phyloP scores from a whole-genome alignment of 2,888 invertebrate genomes.

The Azorinus chamasolen region DNA sequence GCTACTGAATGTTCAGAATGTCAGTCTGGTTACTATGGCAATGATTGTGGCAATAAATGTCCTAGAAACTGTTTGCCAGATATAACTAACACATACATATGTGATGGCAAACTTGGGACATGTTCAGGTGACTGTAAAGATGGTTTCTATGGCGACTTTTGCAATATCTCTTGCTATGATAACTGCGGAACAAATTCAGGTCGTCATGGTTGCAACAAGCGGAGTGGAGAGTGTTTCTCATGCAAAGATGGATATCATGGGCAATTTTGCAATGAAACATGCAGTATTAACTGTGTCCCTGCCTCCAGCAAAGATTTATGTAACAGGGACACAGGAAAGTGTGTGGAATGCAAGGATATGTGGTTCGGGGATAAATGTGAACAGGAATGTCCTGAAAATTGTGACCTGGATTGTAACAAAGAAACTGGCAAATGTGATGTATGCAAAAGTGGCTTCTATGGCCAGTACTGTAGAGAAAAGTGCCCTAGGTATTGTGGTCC shows the following conservation, averaged over 20 bases:
- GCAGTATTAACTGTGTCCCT: conserved; percentile 12
- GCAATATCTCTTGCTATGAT: conserved; percentile 23
- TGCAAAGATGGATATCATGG: conserved; percentile 36
- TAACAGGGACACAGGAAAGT: conserved; percentile 37
- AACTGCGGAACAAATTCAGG: conserved; percentile 7
- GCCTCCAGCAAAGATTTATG: conserved; percentile 9
- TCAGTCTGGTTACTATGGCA: conserved; percentile 26
- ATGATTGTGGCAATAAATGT: conserved; percentile 17
- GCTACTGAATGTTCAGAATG: conserved; percentile 29
- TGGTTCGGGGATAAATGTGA: conserved; percentile 33
- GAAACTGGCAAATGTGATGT: conserved; percentile 33
- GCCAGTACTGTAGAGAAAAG: conserved; percentile 25
- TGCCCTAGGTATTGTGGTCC: conserved; percentile 49
- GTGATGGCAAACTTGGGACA: conserved; percentile 7
- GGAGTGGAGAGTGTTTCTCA: conserved; percentile 14
- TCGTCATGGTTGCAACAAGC: conserved; percentile 13
- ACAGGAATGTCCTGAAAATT: conserved; percentile 18
- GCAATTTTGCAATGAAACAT: conserved; percentile 16
- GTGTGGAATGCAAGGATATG: conserved; percentile 32
- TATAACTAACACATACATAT: not conserved
- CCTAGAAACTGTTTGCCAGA: conserved; percentile 31
- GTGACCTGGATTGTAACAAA: conserved; percentile 29
- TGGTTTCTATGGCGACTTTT: conserved; percentile 30
- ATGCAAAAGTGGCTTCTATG: conserved; percentile 40
- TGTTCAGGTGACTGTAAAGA: conserved; percentile 17